Evolutionary conservation across 2,113 vertebrate genomes (phyloP), one percentile per base, ranked within the genome.

Genomic region (Nothoprocta pentlandii): DNA sequence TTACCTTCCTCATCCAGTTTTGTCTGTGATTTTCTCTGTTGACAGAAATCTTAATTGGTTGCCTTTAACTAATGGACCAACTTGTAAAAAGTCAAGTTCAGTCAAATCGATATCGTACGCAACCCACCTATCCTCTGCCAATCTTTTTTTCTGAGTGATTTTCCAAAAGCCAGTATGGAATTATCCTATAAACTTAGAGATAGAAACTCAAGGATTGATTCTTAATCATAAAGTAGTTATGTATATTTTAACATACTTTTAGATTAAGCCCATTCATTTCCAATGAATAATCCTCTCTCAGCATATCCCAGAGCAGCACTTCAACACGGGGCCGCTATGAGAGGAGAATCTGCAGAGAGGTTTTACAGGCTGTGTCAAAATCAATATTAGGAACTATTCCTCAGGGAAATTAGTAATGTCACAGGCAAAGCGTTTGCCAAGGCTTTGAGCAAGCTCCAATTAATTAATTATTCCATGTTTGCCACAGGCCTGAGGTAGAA

Each of bases 371-470:
- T 76, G 62, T 78, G 36, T 90, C 85, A 85, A 86, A 95, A 96
- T 87, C 96, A 87, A 47, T 95, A 95, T 73, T 76, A 90, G 92
- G 88, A 96, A 95, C 78, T 81, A 42, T 79, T 92, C 96, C 92
- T 87, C 71, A 93, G 96, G 96, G 97, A 97, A 97, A 97, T 97
- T 94, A 95, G 74, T 87, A 93, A 96, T 74, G 87, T 95, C 70
- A 71, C 85, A 75, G 42, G 75, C 74, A 94, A 92, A 95, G 82
- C 1, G 2, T 88, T 28, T 54, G 89, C 93, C 89, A 85, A 82
- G 59, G 20, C 80, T 89, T 46, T 87, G 88, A 94, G 93, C 47
- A n/a, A 54, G 77, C 77, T 82, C 67, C 92, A 93, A 76, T 96
- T 94, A 94, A 95, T 91, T 84, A 78, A 90, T 58, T 53, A 53